Percentiles rank a stretch among this genome's conserved stretches.
Evolutionary conservation across 2,797 vertebrate species (phyloP).

Genomic region (Geotrypetes seraphini): DNA sequence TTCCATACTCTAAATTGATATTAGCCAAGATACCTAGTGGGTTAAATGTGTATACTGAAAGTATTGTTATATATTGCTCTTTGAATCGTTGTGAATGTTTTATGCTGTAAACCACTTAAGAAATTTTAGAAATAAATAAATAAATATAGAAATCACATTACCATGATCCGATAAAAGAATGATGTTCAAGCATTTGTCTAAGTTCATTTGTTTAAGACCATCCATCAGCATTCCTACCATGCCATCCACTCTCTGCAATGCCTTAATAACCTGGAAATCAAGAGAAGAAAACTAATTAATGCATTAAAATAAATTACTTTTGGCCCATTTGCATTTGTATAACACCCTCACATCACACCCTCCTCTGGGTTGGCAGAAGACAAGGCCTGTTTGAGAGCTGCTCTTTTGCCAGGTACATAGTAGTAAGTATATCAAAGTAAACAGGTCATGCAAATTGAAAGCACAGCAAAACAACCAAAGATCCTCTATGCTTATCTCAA

Average conservation of each 20-base stretch:
- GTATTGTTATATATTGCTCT: no score
- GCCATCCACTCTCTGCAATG: conserved; percentile 69
- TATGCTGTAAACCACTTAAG: no score
- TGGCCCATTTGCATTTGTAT: no score
- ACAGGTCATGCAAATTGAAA: not conserved
- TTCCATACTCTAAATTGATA: not conserved
- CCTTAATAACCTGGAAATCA: conserved; percentile 62
- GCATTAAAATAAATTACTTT: no score
- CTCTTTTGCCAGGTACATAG: no score
- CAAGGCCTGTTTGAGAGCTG: no score
- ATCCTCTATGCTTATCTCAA: no score
- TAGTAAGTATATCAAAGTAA: no score
- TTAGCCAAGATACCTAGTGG: not conserved
- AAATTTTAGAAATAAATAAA: no score
- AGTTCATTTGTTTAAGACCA: conserved; percentile 64
- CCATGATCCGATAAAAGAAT: conserved; percentile 89
- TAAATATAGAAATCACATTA: conserved; percentile 43
- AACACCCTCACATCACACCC: not conserved
- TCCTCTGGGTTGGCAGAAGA: not conserved
- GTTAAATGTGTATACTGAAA: no score
- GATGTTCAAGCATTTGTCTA: conserved; percentile 79
- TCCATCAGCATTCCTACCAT: conserved; percentile 79
- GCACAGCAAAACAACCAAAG: no score
- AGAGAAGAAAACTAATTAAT: not conserved
- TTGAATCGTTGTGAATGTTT: no score